Conservation (phyloP, 2,888 invertebrate species). For the Pyrrhosoma nymphula region DNA sequence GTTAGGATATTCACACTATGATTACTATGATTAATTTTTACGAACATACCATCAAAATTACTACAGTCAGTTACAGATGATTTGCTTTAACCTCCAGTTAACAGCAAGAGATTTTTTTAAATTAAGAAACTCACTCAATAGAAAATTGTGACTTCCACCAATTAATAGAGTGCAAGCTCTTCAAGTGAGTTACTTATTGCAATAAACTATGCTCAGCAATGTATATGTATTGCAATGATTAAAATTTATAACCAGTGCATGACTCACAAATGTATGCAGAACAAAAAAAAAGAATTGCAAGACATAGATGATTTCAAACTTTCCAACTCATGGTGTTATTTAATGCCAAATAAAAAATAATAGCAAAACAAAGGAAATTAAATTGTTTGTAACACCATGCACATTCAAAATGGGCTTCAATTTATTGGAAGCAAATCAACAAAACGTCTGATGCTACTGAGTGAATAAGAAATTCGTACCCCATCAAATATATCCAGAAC, state of each 20-base stretch:
- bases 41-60: background rate
- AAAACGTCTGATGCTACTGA: slow-evolving; percentile 46
- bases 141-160: background rate
- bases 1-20: slow-evolving; percentile 42
- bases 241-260: background rate
- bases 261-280: background rate
- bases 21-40: background rate
- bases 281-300: background rate
- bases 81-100: background rate
- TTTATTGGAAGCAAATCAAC: slow-evolving; percentile 49
- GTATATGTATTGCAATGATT: background rate
- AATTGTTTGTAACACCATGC: slow-evolving; percentile 29
- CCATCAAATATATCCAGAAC: slow-evolving; percentile 97
- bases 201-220: background rate
- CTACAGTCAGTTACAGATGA: background rate
- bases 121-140: background rate
- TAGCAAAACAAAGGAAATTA: slow-evolving; percentile 19
- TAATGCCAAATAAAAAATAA: slow-evolving; percentile 24
- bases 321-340: slow-evolving; percentile 37
- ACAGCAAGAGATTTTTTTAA: background rate
- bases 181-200: background rate
- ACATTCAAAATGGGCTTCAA: slow-evolving; percentile 44
- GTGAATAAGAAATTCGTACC: slow-evolving; percentile 82
- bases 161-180: background rate
- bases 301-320: background rate